A percentile compares a stretch with the other conserved stretches of the same genome.
Evolutionary conservation across 1,140 invertebrate genomes (phyloP).

Genomic region (Zaprionus tsacasi): DNA sequence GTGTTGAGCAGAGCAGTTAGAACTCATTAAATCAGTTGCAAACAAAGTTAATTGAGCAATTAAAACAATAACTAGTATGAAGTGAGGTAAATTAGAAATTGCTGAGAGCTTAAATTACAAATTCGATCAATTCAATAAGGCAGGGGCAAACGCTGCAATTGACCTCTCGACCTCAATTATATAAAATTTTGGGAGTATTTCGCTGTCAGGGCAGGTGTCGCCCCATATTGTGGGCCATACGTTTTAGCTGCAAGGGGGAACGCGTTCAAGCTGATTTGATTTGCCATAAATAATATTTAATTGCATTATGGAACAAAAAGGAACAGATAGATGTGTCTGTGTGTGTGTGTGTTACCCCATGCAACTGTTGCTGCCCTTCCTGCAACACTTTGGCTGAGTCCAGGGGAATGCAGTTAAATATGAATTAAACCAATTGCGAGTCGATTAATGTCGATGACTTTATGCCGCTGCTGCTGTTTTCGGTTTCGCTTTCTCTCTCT

Average conservation of each 20-base stretch:
- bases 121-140: not conserved
- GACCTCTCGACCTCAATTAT: not conserved
- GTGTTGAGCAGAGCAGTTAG: no score
- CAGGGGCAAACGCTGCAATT: not conserved
- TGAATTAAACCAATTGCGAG: constrained; percentile 79
- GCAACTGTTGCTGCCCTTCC: constrained; percentile 63
- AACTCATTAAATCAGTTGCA: no score
- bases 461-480: constrained; percentile 22
- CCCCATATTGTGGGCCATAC: constrained; percentile 14
- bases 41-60: no score
- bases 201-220: constrained; percentile 10
- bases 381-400: constrained; percentile 40
- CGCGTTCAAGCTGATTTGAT: constrained; percentile 62
- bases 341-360: not conserved
- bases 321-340: no score
- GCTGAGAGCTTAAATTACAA: not conserved
- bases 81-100: no score
- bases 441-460: constrained; percentile 77
- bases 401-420: constrained; percentile 70
- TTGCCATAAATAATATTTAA: constrained; percentile 74
- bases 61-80: no score
- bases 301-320: constrained; percentile 64
- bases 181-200: not conserved
- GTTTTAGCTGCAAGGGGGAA: constrained; percentile 17
- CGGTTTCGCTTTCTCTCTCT: constrained; percentile 8